Percentiles rank a stretch among this genome's conserved stretches.
Evolutionary conservation across 92 coral and sea anemone genomes (phyloP).

Genomic region (Zoanthus solanderi): DNA sequence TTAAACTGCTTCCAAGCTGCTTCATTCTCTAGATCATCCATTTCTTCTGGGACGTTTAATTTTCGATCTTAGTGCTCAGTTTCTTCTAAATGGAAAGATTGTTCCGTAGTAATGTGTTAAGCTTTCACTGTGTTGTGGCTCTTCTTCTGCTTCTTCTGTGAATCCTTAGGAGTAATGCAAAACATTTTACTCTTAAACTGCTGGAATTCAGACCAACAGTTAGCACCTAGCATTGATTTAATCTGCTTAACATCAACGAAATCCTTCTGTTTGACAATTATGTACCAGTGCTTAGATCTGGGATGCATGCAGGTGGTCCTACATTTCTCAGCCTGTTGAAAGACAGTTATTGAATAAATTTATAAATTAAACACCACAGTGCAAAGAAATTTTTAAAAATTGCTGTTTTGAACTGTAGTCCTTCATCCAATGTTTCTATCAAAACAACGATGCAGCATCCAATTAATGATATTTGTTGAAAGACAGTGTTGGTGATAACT

Average conservation of each 20-base stretch:
- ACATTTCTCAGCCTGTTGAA: not conserved
- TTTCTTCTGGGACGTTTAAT: conserved; percentile 13
- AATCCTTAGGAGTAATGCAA: not conserved
- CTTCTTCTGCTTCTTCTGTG: not conserved
- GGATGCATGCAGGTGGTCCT: conserved; percentile 7
- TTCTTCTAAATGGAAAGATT: not conserved
- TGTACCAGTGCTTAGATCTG: not conserved
- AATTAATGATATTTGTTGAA: not conserved
- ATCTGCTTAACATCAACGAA: conserved; percentile 14
- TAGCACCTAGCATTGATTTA: conserved; percentile 33
- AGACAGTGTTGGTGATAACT: conserved; percentile 5
- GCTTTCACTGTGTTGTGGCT: conserved; percentile 1
- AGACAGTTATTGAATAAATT: not conserved
- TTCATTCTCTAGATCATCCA: not conserved
- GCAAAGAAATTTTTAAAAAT: too few relatives aligned
- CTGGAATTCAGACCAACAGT: not conserved
- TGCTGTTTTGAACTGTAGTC: too few relatives aligned
- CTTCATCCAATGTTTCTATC: too few relatives aligned
- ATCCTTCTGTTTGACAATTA: not conserved
- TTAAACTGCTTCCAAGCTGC: conserved; percentile 4
- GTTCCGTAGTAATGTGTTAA: not conserved
- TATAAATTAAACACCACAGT: too few relatives aligned
- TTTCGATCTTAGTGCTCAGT: conserved; percentile 6
- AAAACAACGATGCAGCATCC: too few relatives aligned
- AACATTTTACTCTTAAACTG: not conserved